Conservation (phyloP, 2,888 invertebrate species). For the Neoaliturus tenellus region DNA sequence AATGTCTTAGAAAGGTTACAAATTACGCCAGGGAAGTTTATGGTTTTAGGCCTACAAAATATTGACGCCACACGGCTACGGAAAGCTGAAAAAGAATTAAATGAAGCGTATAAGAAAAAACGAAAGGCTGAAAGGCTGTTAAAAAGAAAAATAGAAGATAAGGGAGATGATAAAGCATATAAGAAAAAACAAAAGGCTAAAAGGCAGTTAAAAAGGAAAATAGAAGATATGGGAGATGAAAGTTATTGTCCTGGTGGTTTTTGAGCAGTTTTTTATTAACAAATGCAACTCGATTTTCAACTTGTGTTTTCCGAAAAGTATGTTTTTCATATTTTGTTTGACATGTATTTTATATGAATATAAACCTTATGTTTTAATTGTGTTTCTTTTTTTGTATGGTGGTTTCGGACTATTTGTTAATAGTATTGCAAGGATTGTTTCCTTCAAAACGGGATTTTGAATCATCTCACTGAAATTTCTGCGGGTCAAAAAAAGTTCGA, state of each 20-base stretch:
- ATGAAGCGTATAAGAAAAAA: constrained; percentile 40
- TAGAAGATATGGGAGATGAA: background rate
- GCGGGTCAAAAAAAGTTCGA: no score
- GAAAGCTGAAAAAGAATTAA: constrained; percentile 29
- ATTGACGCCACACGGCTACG: background rate
- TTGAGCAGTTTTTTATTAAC: background rate
- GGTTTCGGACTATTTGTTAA: no score
- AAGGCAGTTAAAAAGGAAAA: background rate
- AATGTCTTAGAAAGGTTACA: constrained; percentile 9
- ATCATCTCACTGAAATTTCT: no score
- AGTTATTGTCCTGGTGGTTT: constrained; percentile 15
- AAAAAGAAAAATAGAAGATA: constrained; percentile 13
- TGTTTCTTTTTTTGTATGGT: no score
- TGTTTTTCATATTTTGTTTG: constrained; percentile 9
- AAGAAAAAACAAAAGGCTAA: constrained; percentile 10
- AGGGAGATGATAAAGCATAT: constrained; percentile 3
- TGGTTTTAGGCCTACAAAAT: background rate
- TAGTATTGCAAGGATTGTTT: no score
- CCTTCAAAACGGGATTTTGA: no score
- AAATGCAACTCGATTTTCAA: background rate
- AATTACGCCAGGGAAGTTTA: constrained; percentile 2
- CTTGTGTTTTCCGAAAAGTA: constrained; percentile 2
- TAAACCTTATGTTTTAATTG: no score
- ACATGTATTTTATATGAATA: no score
- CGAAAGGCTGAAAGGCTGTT: background rate